These are phyloP conservation scores for Psammodynastes pulverulentus DNA, from an alignment of 2,113 vertebrate species.

Conservation along the genomic window DNA sequence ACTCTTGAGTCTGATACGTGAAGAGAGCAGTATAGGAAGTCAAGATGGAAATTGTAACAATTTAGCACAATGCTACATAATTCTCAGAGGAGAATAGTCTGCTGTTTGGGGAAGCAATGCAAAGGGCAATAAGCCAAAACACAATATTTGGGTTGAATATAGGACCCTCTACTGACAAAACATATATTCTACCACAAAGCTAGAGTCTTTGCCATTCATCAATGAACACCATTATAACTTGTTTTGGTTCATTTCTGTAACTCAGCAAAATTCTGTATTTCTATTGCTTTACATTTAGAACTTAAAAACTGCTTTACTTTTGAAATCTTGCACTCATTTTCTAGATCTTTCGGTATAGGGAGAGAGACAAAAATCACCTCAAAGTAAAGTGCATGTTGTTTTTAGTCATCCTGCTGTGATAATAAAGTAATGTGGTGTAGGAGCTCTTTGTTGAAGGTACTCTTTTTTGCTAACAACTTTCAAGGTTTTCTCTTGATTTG, in stretches of 20 bases:
- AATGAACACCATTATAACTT: not conserved
- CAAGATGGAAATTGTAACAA: not conserved
- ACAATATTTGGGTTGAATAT: not conserved
- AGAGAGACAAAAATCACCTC: not conserved
- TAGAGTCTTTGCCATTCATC: not conserved
- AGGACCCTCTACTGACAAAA: not conserved
- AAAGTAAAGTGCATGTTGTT: not conserved
- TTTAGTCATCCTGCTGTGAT: not conserved
- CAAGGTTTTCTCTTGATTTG: slow-evolving; percentile 4
- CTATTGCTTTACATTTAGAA: not conserved
- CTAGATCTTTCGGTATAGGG: rapidly evolving
- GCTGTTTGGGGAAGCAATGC: not conserved
- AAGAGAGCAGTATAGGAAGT: not conserved
- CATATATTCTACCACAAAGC: not conserved
- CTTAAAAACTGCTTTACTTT: not conserved
- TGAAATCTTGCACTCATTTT: not conserved
- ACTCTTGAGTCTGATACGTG: not conserved
- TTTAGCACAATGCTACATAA: not conserved
- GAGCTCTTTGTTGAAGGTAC: not conserved
- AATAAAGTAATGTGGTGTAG: not conserved
- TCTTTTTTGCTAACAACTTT: not conserved
- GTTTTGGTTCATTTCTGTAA: slow-evolving; percentile 1
- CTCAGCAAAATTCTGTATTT: not conserved
- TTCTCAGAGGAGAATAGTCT: not conserved
- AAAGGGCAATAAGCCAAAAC: not conserved